phyloP scores from a whole-genome alignment of 37 sponge, comb jelly and placozoan genomes.

The Halichondria panicea region DNA sequence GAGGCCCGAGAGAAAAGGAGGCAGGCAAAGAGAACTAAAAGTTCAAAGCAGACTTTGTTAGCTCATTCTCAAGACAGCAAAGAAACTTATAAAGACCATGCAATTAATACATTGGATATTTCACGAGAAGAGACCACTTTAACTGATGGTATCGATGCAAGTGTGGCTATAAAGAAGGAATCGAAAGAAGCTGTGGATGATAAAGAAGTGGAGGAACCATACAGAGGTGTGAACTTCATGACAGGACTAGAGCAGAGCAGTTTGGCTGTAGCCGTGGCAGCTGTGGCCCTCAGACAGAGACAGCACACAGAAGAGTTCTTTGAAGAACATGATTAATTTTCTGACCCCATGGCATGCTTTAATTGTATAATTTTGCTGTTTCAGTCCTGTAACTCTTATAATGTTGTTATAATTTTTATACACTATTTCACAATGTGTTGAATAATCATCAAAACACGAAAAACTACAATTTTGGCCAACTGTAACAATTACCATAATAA shows the following conservation, averaged over 20 bases:
- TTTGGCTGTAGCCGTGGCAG: too few relatives aligned
- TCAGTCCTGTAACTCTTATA: too few relatives aligned
- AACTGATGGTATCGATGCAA: not conserved
- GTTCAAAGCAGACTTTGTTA: not conserved
- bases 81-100: too few relatives aligned
- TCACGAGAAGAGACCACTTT: not conserved
- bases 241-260: too few relatives aligned
- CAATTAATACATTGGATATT: too few relatives aligned
- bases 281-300: not conserved
- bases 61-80: not conserved
- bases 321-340: not conserved
- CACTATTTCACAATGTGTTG: too few relatives aligned
- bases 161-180: not conserved
- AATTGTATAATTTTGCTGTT: too few relatives aligned
- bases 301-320: not conserved
- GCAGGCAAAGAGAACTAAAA: slow-evolving; percentile 5
- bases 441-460: too few relatives aligned
- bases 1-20: slow-evolving; percentile 29
- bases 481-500: too few relatives aligned
- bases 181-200: not conserved
- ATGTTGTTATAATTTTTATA: too few relatives aligned
- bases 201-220: not conserved
- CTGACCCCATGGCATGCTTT: not conserved
- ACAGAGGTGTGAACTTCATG: not conserved
- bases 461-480: too few relatives aligned